Evolutionary conservation across 1,140 invertebrate species (phyloP).

Genomic region (Olivierus martensii): DNA sequence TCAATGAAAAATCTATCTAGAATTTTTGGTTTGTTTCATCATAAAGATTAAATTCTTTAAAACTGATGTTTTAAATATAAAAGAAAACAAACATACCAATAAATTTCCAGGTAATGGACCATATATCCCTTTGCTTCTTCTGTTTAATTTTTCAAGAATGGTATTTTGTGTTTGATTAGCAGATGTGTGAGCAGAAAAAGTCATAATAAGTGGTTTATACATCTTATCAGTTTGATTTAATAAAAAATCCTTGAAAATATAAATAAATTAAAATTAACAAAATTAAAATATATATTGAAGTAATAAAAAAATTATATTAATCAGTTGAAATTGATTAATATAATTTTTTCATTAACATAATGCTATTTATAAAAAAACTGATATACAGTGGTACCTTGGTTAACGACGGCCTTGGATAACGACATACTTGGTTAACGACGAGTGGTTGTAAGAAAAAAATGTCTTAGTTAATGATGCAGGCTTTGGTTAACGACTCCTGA

Average conservation of each 20-base stretch:
- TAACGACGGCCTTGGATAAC: no score
- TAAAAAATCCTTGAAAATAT: constrained; percentile 56
- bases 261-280: not conserved
- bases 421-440: no score
- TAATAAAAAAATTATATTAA: not conserved
- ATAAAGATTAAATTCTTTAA: no score
- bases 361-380: no score
- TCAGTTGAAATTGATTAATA: not conserved
- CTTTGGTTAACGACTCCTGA: no score
- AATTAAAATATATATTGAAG: not conserved
- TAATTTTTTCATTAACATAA: no score
- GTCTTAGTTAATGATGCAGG: no score
- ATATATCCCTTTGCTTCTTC: constrained; percentile 83
- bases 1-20: no score
- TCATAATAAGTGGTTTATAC: constrained; percentile 74
- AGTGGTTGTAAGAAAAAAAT: no score
- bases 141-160: constrained; percentile 89
- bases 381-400: no score
- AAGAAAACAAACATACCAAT: constrained; percentile 38
- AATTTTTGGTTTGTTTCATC: no score
- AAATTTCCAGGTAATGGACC: constrained; percentile 81
- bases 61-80: no score
- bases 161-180: constrained; percentile 90
- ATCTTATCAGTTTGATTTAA: constrained; percentile 64
- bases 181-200: constrained; percentile 86